Evolutionary conservation across 30 jellyfish, hydroid and myxozoan genomes (phyloP).

Genomic region (Aurelia sp.): DNA sequence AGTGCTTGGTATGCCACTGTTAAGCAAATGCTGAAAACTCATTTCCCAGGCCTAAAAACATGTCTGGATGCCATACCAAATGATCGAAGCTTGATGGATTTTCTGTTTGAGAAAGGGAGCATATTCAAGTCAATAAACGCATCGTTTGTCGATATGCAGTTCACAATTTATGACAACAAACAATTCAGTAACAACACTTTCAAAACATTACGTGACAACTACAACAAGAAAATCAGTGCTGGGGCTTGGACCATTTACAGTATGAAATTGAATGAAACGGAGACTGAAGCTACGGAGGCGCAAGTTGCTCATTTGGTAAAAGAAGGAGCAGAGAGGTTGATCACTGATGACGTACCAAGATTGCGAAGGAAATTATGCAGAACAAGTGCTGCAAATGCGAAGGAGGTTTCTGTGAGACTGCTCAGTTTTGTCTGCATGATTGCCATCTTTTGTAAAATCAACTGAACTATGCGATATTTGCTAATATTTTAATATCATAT

Average conservation of each 20-base stretch:
- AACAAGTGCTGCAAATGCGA: neutral
- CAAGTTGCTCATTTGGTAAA: conserved; percentile 19
- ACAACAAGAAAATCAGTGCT: conserved; percentile 64
- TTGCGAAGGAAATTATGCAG: conserved; percentile 59
- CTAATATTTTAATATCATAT: too few species aligned
- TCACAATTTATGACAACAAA: conserved; percentile 48
- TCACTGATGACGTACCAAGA: conserved; percentile 88
- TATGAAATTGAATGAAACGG: conserved; percentile 43
- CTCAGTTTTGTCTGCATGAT: too few species aligned
- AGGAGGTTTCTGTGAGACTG: too few species aligned
- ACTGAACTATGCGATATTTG: too few species aligned
- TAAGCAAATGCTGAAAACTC: neutral
- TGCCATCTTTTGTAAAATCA: too few species aligned
- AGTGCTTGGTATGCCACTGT: neutral
- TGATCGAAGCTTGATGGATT: conserved; percentile 37
- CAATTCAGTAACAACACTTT: conserved; percentile 52
- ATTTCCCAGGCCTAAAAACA: conserved; percentile 49
- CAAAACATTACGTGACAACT: conserved; percentile 59
- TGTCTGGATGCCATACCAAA: conserved; percentile 66
- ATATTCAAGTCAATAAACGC: conserved; percentile 74
- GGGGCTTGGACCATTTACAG: conserved; percentile 88
- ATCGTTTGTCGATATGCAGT: conserved; percentile 70
- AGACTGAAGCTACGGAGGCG: conserved; percentile 32
- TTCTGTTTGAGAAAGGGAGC: conserved; percentile 66
- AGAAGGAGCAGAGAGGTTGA: conserved; percentile 71